Conservation (phyloP, 2,797 vertebrate genomes). For the Chelmon rostratus region DNA sequence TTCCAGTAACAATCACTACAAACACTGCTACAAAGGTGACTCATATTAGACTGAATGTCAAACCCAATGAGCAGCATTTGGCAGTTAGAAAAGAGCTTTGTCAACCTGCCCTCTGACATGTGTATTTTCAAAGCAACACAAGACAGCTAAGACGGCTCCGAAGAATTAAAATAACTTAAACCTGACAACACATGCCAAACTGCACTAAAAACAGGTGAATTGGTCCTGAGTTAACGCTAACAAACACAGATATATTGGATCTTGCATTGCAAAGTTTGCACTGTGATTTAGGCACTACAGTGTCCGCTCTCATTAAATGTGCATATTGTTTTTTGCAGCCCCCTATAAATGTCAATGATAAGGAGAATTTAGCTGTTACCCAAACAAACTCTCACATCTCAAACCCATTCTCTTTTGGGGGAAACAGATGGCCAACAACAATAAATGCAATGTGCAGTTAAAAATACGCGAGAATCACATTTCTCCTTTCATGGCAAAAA, state of each 20-base stretch:
- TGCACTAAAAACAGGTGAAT: background rate
- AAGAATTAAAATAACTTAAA: background rate
- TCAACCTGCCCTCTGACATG: background rate
- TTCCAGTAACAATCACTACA: background rate
- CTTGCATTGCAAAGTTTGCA: background rate
- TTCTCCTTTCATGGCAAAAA: conserved; percentile 16
- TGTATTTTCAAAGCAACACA: conserved; percentile 12
- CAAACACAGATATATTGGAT: background rate
- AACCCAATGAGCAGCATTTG: background rate
- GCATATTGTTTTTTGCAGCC: background rate
- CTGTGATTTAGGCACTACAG: background rate
- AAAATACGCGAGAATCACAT: conserved; percentile 8
- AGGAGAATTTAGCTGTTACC: background rate
- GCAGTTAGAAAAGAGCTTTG: background rate
- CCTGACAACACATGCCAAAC: background rate
- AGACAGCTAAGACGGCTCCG: background rate
- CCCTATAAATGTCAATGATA: background rate
- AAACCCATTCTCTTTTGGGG: conserved; percentile 3
- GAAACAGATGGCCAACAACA: conserved; percentile 33
- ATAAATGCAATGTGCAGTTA: conserved; percentile 12
- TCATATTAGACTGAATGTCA: conserved; percentile 3
- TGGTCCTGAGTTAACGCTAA: background rate
- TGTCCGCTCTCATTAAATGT: background rate
- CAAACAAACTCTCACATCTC: conserved; percentile 15
- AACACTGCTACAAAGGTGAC: background rate